Base-by-base conservation (phyloP, 2,888 invertebrate species). In the Drosophila nr. medialis region DNA sequence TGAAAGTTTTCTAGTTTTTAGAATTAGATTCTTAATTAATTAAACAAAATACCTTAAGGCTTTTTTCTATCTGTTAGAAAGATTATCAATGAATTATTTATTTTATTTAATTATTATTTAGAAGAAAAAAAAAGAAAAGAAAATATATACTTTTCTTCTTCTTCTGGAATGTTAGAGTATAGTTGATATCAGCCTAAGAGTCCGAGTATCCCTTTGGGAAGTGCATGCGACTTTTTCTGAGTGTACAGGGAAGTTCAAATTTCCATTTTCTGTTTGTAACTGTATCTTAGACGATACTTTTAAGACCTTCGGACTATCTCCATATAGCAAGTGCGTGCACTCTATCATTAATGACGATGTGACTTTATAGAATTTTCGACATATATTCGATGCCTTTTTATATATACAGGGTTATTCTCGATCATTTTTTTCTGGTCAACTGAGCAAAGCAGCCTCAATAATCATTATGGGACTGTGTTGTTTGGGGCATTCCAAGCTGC, bases 391-490 rank as follows among this genome's bases (percentile, higher is more conserved):
- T 38, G 0, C 36, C 36, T 36, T 15, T 15, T 15, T 6, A 15
- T 36, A 15, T 36, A 36, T 1, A 36, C 36, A 18, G 36, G 7
- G 38, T 38, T 38, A 8, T 18, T 38, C 18, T 4, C 4, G 8
- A 38, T 11, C n/a, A n/a, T n/a, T 27, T n/a, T 1, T 2, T 27
- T 27, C 32, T 36, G 21, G 15, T 48, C 30, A 51, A 18, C 34
- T 36, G 42, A 7, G 21, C 21, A 15, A 36, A 24, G 8, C 10
- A 11, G 21, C 45, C 62, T 58, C 56, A 77, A 72, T 72, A 59
- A 76, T 11, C 34, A 51, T 59, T 68, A 60, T 63, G 34, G 13
- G 54, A 54, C 21, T 69, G 60, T 42, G 56, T 32, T 64, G 29
- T 60, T 74, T 27, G 30, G 11, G 10, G 2, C 50, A 59, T 56